Evolutionary conservation across 2,888 invertebrate species (phyloP).

Genomic region (Zygogramma bicolorata): DNA sequence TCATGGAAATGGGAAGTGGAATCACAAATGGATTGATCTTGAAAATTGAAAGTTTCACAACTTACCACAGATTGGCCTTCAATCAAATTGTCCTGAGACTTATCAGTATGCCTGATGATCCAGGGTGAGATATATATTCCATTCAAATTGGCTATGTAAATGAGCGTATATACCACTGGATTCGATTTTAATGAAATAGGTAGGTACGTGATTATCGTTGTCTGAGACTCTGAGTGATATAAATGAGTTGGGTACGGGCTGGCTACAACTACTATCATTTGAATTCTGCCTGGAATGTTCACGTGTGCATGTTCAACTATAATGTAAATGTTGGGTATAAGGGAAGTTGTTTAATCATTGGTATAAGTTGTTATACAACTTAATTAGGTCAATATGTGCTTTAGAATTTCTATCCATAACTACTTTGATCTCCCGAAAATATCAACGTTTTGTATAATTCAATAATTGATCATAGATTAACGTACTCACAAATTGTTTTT

Average conservation of each 20-base stretch:
- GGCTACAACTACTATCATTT: background rate
- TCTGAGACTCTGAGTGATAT: background rate
- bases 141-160: slow-evolving; percentile 11
- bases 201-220: background rate
- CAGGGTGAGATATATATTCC: background rate
- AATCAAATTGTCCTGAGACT: background rate
- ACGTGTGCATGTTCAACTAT: background rate
- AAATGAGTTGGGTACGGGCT: background rate
- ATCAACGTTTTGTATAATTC: too few relatives aligned
- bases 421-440: too few relatives aligned
- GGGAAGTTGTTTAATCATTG: too few relatives aligned
- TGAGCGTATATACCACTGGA: background rate
- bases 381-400: too few relatives aligned
- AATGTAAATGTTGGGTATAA: too few relatives aligned
- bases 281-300: background rate
- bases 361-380: too few relatives aligned
- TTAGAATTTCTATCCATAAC: too few relatives aligned
- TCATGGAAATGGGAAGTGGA: too few relatives aligned
- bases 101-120: slow-evolving; percentile 11
- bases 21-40: too few relatives aligned
- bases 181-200: slow-evolving; percentile 1
- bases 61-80: background rate
- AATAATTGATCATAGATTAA: too few relatives aligned
- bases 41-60: too few relatives aligned
- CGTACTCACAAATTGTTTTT: too few relatives aligned